Conservation (phyloP, 2,113 vertebrate genomes). For the Silurus glanis region DNA sequence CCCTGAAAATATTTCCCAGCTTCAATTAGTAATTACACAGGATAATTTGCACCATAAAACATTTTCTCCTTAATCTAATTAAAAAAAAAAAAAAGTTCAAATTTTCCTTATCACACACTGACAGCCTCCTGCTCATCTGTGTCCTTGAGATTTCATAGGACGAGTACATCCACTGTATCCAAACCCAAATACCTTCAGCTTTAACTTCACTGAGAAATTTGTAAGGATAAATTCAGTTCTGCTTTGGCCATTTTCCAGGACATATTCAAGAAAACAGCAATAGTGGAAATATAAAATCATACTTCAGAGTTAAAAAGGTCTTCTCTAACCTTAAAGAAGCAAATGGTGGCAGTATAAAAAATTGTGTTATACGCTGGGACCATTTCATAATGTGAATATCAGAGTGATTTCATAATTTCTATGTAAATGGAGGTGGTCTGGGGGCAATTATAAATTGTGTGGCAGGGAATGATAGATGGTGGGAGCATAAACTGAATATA, state of each 20-base stretch:
- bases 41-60: neutral
- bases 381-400: conserved; percentile 12
- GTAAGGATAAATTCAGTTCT: neutral
- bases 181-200: conserved; percentile 4
- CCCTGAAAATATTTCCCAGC: neutral
- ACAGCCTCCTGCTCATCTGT: neutral
- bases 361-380: neutral
- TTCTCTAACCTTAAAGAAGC: neutral
- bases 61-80: neutral
- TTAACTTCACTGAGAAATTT: conserved; percentile 25
- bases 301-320: conserved; percentile 7
- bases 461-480: conserved; percentile 21
- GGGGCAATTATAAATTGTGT: conserved; percentile 21
- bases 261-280: neutral
- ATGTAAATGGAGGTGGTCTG: conserved; percentile 17
- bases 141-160: conserved; percentile 3
- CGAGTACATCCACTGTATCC: neutral
- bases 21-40: neutral
- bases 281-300: conserved; percentile 24
- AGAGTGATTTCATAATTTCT: conserved; percentile 17
- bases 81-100: neutral
- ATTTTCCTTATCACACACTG: neutral
- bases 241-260: neutral
- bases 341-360: conserved; percentile 12
- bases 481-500: neutral